Conservation (phyloP, 2,888 invertebrate species). For the Carabus problematicus region DNA sequence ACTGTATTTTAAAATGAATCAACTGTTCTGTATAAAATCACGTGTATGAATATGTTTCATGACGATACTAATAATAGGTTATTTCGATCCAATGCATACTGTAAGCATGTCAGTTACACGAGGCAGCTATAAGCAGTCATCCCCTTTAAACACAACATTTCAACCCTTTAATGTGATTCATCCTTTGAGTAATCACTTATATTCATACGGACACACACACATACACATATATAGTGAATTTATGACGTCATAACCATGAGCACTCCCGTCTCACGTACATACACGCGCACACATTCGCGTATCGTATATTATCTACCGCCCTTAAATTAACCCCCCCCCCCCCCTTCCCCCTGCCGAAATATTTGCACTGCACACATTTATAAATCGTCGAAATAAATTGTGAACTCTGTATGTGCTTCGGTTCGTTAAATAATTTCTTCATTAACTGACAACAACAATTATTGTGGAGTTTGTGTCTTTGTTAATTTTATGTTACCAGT, state of each 20-base stretch:
- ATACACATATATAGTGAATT: no score
- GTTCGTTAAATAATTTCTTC: conserved; percentile 6
- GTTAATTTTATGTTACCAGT: conserved; percentile 4
- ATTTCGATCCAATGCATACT: no score
- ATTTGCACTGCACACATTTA: no score
- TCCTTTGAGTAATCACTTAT: conserved; percentile 20
- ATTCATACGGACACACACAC: conserved; percentile 11
- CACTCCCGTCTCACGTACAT: no score
- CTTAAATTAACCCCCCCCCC: not conserved
- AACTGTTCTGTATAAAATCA: no score
- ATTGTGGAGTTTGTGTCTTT: not conserved
- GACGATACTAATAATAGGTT: no score
- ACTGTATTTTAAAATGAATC: no score
- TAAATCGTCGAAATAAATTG: no score
- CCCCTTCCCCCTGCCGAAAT: not conserved
- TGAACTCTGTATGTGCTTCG: no score
- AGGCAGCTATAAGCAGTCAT: not conserved
- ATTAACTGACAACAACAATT: not conserved
- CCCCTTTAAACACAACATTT: not conserved
- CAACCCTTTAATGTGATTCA: conserved; percentile 22
- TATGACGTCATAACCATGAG: not conserved
- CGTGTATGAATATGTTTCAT: no score
- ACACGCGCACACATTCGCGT: no score
- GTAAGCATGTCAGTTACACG: no score
- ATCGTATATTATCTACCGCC: not conserved